These are phyloP conservation scores for Paedocypris micromegethes DNA, from an alignment of 2,797 vertebrate genomes.

Conservation along the genomic window DNA sequence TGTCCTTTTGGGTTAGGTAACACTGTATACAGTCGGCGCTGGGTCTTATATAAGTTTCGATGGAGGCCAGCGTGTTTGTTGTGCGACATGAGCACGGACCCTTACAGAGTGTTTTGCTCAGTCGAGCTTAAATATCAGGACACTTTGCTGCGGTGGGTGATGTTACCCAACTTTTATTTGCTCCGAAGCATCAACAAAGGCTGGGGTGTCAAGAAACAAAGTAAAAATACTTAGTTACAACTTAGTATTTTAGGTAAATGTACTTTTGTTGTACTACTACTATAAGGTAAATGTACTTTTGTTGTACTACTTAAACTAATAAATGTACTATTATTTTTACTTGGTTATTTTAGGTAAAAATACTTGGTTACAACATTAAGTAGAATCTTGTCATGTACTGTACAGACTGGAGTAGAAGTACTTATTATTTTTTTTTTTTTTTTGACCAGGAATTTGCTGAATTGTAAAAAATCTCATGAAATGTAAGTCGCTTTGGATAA, in stretches of 20 bases:
- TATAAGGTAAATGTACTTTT: no score
- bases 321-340: no score
- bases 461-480: no score
- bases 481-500: no score
- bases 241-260: background rate
- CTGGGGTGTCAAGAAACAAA: background rate
- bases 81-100: constrained; percentile 29
- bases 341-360: no score
- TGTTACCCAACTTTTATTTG: constrained; percentile 26
- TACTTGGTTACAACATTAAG: no score
- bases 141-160: constrained; percentile 13
- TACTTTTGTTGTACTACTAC: background rate
- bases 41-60: constrained; percentile 37
- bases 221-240: background rate
- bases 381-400: no score
- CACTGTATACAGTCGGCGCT: constrained; percentile 15
- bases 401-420: no score
- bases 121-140: constrained; percentile 34
- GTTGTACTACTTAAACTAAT: no score
- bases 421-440: no score
- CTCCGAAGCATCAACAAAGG: background rate
- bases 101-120: constrained; percentile 31
- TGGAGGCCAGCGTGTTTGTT: constrained; percentile 34
- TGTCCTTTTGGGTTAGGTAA: constrained; percentile 10
- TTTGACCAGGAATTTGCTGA: no score